Percentiles rank a stretch among this genome's conserved stretches.
Evolutionary conservation across 2,113 vertebrate genomes (phyloP).

Genomic region (Salvelinus fontinalis): DNA sequence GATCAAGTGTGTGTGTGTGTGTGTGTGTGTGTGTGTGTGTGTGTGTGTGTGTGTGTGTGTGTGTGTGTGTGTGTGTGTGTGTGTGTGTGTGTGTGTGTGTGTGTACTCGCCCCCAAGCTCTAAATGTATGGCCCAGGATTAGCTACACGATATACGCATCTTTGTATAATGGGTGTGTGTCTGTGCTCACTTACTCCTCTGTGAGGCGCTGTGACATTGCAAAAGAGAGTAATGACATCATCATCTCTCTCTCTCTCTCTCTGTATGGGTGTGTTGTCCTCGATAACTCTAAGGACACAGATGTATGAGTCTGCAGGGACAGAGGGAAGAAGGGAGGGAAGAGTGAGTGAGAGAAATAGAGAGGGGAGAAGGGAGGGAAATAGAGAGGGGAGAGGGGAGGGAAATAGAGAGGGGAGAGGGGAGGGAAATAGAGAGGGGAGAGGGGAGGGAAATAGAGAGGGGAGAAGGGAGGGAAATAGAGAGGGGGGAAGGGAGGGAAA

Average conservation of each 20-base stretch:
- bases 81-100: too few species aligned
- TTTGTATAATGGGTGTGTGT: too few species aligned
- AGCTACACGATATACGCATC: too few species aligned
- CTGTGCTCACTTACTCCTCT: not conserved
- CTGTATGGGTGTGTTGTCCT: not conserved
- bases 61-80: too few species aligned
- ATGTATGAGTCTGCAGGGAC: conserved; percentile 4
- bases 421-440: not conserved
- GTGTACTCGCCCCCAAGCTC: too few species aligned
- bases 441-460: too few species aligned
- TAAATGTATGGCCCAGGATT: too few species aligned
- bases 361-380: not conserved
- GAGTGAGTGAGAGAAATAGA: not conserved
- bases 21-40: too few species aligned
- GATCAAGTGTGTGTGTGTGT: not conserved
- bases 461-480: not conserved
- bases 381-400: too few species aligned
- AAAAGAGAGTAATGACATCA: not conserved
- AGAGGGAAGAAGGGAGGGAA: not conserved
- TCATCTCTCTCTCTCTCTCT: not conserved
- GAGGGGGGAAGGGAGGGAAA: not conserved
- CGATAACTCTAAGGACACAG: not conserved
- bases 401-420: too few species aligned
- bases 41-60: too few species aligned
- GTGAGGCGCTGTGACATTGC: not conserved